Percentiles rank a stretch among this genome's conserved stretches.
phyloP scores from a whole-genome alignment of 2,113 vertebrate species.

The Hippocampus zosterae region DNA sequence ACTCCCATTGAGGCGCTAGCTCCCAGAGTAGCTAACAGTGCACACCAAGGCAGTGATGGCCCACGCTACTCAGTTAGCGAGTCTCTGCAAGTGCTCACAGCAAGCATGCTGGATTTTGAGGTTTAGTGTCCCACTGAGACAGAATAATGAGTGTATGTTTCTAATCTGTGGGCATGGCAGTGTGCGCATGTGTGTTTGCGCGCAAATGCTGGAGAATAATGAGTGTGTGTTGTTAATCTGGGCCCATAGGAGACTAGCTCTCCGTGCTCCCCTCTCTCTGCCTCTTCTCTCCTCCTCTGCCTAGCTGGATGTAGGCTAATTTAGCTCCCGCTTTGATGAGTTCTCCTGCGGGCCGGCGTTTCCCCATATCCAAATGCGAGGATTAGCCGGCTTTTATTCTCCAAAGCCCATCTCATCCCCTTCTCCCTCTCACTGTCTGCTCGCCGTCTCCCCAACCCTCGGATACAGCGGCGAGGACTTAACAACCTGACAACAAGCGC shows the following conservation, averaged over 20 bases:
- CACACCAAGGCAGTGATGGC: constrained; percentile 65
- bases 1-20: constrained; percentile 43
- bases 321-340: constrained; percentile 69
- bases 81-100: constrained; percentile 67
- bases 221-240: constrained; percentile 75
- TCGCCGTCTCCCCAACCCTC: constrained; percentile 57
- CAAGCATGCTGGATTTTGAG: constrained; percentile 74
- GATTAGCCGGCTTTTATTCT: constrained; percentile 73
- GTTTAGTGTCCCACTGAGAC: constrained; percentile 78
- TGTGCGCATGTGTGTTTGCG: constrained; percentile 59
- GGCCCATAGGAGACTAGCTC: constrained; percentile 72
- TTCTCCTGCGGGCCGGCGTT: constrained; percentile 69
- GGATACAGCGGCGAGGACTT: constrained; percentile 67
- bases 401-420: constrained; percentile 72
- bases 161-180: constrained; percentile 64
- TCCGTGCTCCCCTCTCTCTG: constrained; percentile 71
- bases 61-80: constrained; percentile 54
- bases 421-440: constrained; percentile 57
- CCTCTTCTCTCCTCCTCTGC: constrained; percentile 50
- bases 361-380: constrained; percentile 75
- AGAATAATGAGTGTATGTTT: constrained; percentile 73
- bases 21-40: constrained; percentile 61
- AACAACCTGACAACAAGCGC: constrained; percentile 69
- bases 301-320: constrained; percentile 67
- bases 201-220: constrained; percentile 58